phyloP scores from a whole-genome alignment of 2,888 invertebrate species.

The Pomacea canaliculata region DNA sequence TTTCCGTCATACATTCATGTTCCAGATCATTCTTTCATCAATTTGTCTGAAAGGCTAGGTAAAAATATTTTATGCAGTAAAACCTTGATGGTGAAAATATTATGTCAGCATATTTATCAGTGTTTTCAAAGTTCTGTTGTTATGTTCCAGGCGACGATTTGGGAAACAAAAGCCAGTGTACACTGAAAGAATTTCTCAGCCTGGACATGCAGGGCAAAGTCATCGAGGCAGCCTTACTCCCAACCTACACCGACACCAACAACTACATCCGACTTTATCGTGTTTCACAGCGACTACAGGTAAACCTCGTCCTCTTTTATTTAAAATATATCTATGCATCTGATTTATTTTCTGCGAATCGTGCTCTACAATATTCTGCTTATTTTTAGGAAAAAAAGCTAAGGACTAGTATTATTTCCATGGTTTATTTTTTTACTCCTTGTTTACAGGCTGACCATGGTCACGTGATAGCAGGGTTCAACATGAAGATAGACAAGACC shows the following conservation, averaged over 20 bases:
- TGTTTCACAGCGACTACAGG: conserved; percentile 71
- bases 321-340: not conserved
- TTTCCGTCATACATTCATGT: too few species aligned
- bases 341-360: too few species aligned
- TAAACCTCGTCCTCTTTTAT: conserved; percentile 26
- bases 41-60: not conserved
- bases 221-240: conserved; percentile 76
- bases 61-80: not conserved
- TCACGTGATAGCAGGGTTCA: conserved; percentile 82
- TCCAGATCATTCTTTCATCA: too few species aligned
- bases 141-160: conserved; percentile 23
- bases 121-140: too few species aligned
- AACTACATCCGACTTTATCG: conserved; percentile 78
- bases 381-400: too few species aligned
- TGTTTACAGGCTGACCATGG: conserved; percentile 79
- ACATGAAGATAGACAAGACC: conserved; percentile 74
- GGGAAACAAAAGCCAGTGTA: conserved; percentile 16
- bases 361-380: too few species aligned
- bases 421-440: too few species aligned
- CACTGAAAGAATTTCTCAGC: conserved; percentile 72
- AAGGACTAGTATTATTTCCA: too few species aligned
- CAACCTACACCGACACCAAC: conserved; percentile 70
- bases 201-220: conserved; percentile 78
- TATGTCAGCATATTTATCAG: too few species aligned
- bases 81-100: not conserved